Conservation (phyloP, 2,888 invertebrate species). For the Aproaerema taeniolella region DNA sequence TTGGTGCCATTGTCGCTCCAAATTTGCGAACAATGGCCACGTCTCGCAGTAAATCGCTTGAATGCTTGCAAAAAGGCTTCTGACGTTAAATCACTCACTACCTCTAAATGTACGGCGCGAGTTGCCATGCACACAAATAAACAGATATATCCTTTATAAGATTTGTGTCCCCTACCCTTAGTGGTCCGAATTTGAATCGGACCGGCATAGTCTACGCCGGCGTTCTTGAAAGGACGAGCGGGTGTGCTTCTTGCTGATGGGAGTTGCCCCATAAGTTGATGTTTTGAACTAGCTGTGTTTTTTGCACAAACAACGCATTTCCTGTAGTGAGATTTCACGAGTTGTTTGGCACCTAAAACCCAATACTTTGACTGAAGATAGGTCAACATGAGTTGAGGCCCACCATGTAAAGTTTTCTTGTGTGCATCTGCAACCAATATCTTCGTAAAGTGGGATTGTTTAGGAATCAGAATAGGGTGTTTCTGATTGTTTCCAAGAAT, state of each 20-base stretch:
- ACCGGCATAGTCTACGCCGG: neutral
- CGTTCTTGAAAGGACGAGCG: neutral
- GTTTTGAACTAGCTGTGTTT: neutral
- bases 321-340: neutral
- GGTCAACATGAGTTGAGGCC: constrained; percentile 22
- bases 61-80: constrained; percentile 4
- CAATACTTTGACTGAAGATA: neutral
- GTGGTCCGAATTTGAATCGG: neutral
- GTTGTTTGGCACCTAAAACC: neutral
- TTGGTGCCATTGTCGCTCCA: neutral
- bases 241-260: neutral
- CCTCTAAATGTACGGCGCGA: neutral
- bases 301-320: neutral
- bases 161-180: neutral
- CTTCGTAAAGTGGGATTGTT: constrained; percentile 15
- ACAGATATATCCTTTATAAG: neutral
- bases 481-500: constrained; percentile 14
- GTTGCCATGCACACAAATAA: neutral
- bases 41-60: neutral
- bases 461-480: constrained; percentile 24
- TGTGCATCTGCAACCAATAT: constrained; percentile 17
- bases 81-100: neutral
- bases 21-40: neutral
- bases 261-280: neutral
- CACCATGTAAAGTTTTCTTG: constrained; percentile 20